Base-by-base conservation (phyloP, 2,888 invertebrate genomes). In the Tryphoninae sp. region DNA sequence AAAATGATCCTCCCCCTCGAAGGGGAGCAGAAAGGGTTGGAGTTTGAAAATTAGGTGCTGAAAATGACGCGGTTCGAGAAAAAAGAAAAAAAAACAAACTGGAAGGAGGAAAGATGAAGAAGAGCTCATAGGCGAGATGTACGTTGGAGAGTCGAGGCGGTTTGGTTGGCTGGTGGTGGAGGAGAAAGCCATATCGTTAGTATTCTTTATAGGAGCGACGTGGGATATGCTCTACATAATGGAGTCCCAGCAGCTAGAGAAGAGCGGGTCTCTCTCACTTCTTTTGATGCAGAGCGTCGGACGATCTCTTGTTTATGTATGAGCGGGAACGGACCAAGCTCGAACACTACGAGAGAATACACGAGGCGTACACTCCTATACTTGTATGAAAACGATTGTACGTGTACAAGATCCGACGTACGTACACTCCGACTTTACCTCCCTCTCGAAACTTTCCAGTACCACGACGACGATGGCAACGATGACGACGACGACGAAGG, bases 271-370 rank as follows among this genome's bases (percentile, higher is more conserved):
- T 87, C 68, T 87, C 90, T 89, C 89, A 89, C 90, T 91, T 91
- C 91, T 91, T 91, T 91, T 91, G 91, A 91, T 89, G 90, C 90
- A 83, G 85, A 89, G 53, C 64, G 77, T 87, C 90, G 90, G 87
- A 87, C 90, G 90, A 90, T 90, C 92, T 91, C 91, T 91, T 92
- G 92, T 91, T 92, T 92, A 91, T 92, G 91, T 91, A 91, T 92
- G 91, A 92, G 90, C 88, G 87, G 88, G 87, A 85, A 86, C 88
- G 89, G 89, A 90, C 91, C 89, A 86, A 88, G 89, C 90, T 87
- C 86, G 4, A 26, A 88, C 89, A 86, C 86, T 76, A 71, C 51
- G 40, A 23, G n/a, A 49, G 26, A 73, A 55, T 72, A 71, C 33
- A 42, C 72, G 49, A 19, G 65, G 67, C 77, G 16, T n/a, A 49